Conservation (phyloP, 64 coral and sea anemone species). For the Trachythela sp. region DNA sequence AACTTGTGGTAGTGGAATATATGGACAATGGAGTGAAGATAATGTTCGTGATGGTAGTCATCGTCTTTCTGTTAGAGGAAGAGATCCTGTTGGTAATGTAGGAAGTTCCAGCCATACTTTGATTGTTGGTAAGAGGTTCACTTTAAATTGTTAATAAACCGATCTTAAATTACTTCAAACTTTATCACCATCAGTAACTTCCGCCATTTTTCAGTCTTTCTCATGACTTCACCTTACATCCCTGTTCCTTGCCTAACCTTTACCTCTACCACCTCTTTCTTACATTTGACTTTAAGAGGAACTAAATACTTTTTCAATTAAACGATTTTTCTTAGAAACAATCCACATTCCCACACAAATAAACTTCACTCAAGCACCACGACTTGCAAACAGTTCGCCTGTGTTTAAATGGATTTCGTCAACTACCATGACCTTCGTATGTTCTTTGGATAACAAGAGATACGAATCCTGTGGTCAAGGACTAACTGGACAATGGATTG, state of each 20-base stretch:
- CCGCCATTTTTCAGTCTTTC: no score
- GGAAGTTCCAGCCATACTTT: neutral
- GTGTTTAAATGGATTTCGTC: neutral
- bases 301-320: no score
- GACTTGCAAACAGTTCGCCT: neutral
- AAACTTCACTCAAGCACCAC: neutral
- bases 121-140: no score
- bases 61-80: neutral
- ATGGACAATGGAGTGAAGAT: neutral
- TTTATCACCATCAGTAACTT: no score
- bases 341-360: no score
- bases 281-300: no score
- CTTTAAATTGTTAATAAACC: no score
- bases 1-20: neutral
- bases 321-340: no score
- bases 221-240: no score
- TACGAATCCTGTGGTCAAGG: neutral
- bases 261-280: no score
- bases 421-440: neutral
- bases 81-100: neutral
- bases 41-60: neutral
- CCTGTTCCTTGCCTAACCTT: no score
- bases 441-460: neutral
- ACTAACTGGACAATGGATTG: neutral
- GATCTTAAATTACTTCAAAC: no score